Percentiles rank a stretch among this genome's conserved stretches.
Evolutionary conservation across 1,140 invertebrate species (phyloP).

Genomic region (Asobara japonica): DNA sequence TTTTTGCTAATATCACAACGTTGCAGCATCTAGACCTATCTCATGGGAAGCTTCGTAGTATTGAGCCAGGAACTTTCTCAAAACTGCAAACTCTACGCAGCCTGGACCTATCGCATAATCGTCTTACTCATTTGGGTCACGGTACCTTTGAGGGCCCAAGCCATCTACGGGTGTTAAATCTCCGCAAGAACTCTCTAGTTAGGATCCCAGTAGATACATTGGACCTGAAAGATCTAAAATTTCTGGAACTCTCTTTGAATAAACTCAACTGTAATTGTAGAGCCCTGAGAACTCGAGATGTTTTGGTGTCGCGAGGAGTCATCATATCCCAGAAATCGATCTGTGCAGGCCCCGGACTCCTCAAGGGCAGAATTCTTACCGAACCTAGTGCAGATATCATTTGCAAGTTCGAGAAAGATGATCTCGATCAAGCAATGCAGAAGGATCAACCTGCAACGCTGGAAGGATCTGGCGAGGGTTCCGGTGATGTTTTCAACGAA

Average conservation of each 20-base stretch:
- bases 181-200: slow-evolving; percentile 48
- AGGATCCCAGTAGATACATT: slow-evolving; percentile 52
- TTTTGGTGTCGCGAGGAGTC: slow-evolving; percentile 44
- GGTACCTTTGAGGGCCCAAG: slow-evolving; percentile 49
- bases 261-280: slow-evolving; percentile 71
- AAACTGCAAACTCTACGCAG: slow-evolving; percentile 43
- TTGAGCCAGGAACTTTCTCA: slow-evolving; percentile 49
- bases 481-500: slow-evolving; percentile 23
- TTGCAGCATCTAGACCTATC: slow-evolving; percentile 56
- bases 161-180: slow-evolving; percentile 47
- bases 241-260: slow-evolving; percentile 74
- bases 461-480: slow-evolving; percentile 34
- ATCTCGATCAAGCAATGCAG: slow-evolving; percentile 53
- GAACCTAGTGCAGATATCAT: slow-evolving; percentile 44
- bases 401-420: slow-evolving; percentile 54
- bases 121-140: slow-evolving; percentile 45
- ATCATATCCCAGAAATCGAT: slow-evolving; percentile 49
- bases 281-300: slow-evolving; percentile 50
- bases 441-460: slow-evolving; percentile 46
- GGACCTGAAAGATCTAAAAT: slow-evolving; percentile 70
- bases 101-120: slow-evolving; percentile 55
- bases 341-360: slow-evolving; percentile 46
- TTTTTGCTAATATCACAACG: slow-evolving; percentile 47
- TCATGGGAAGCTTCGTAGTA: slow-evolving; percentile 42
- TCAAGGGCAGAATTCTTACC: slow-evolving; percentile 45